Percentiles rank a stretch among this genome's conserved stretches.
phyloP scores from a whole-genome alignment of 2,888 invertebrate species.

The Heterodera filipjevi region DNA sequence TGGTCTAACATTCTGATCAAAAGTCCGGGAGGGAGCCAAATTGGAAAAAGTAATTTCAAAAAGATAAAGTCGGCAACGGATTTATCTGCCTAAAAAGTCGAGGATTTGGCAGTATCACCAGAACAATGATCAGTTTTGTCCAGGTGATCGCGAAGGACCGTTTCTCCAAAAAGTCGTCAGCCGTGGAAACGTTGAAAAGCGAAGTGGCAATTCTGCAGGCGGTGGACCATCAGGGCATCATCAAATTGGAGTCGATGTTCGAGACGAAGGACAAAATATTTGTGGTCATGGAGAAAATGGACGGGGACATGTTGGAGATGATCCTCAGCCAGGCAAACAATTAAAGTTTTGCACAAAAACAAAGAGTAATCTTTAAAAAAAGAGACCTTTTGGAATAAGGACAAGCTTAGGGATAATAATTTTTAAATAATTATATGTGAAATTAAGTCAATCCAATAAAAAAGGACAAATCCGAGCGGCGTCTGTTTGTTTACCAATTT shows the following conservation, averaged over 20 bases:
- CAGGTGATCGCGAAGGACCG: constrained; percentile 64
- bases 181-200: constrained; percentile 59
- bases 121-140: not conserved
- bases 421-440: too few relatives aligned
- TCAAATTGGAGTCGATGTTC: constrained; percentile 94
- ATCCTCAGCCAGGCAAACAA: constrained; percentile 49
- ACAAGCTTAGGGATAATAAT: too few relatives aligned
- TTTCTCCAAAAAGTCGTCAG: constrained; percentile 57
- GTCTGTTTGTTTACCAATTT: too few relatives aligned
- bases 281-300: constrained; percentile 98
- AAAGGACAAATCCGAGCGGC: too few relatives aligned
- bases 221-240: constrained; percentile 70
- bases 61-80: too few relatives aligned
- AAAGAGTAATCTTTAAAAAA: too few relatives aligned
- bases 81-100: too few relatives aligned
- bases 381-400: not conserved
- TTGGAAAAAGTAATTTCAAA: too few relatives aligned
- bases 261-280: constrained; percentile 96
- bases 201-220: constrained; percentile 58
- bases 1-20: too few relatives aligned
- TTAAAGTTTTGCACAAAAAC: not conserved
- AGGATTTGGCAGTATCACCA: too few relatives aligned
- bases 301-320: constrained; percentile 90
- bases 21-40: too few relatives aligned
- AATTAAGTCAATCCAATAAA: too few relatives aligned